Percentiles rank a stretch among this genome's conserved stretches.
Evolutionary conservation across 2,888 invertebrate species (phyloP).

Genomic region (Imbricaverruca yamaguchii): DNA sequence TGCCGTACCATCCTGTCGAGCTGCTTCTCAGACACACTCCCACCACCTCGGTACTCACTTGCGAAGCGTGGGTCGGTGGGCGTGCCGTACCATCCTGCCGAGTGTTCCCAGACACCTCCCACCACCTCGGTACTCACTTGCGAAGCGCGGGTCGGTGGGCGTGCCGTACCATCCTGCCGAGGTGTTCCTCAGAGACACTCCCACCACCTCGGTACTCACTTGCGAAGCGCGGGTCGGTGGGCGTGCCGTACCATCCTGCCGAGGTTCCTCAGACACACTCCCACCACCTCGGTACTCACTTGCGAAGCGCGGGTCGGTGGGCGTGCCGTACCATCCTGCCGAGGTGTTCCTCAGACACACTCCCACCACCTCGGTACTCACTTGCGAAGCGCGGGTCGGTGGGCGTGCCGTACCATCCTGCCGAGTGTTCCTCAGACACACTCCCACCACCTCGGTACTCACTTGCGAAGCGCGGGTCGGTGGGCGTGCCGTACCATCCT

Average conservation of each 20-base stretch:
- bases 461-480: constrained; percentile 95
- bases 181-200: constrained; percentile 60
- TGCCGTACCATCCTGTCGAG: constrained; percentile 75
- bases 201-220: constrained; percentile 62
- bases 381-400: constrained; percentile 94
- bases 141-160: constrained; percentile 89
- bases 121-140: constrained; percentile 65
- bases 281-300: too few species aligned
- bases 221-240: constrained; percentile 91
- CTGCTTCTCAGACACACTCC: constrained; percentile 50
- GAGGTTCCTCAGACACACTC: constrained; percentile 49
- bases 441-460: constrained; percentile 49
- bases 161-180: constrained; percentile 80
- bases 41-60: constrained; percentile 61
- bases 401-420: constrained; percentile 80
- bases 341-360: too few species aligned
- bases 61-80: constrained; percentile 92
- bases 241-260: constrained; percentile 79
- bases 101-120: constrained; percentile 50
- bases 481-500: constrained; percentile 83
- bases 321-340: too few species aligned
- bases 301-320: too few species aligned
- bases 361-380: constrained; percentile 53
- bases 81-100: constrained; percentile 78
- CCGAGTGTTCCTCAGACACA: constrained; percentile 54